Conservation (phyloP, 1,140 invertebrate genomes). For the Diuraphis noxia region DNA sequence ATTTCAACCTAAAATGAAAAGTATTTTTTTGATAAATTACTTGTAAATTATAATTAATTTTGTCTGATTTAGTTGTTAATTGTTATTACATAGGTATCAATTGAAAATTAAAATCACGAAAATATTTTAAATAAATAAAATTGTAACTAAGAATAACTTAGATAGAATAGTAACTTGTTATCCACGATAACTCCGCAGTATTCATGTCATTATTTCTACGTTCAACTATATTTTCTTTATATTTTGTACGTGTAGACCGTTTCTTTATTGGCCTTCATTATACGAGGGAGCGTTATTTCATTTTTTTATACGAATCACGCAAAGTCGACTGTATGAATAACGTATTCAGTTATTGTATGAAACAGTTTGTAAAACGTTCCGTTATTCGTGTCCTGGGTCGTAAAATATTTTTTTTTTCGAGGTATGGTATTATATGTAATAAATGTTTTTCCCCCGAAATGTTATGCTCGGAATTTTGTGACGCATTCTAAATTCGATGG, state of each 20-base stretch:
- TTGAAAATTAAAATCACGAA: background rate
- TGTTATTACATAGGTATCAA: background rate
- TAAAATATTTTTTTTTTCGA: background rate
- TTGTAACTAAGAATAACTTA: too few relatives aligned
- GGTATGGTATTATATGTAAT: background rate
- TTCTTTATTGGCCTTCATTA: conserved; percentile 3
- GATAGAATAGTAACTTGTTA: background rate
- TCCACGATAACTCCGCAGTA: background rate
- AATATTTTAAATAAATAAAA: background rate
- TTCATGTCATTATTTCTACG: background rate
- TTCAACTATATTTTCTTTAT: background rate
- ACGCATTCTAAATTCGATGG: background rate
- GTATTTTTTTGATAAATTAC: background rate
- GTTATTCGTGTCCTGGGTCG: background rate
- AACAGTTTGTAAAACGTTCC: background rate
- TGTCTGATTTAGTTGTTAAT: background rate
- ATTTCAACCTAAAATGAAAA: background rate
- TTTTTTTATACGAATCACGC: background rate
- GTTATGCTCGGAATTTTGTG: background rate
- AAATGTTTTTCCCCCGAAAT: background rate
- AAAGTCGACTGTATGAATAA: background rate
- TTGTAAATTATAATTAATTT: background rate
- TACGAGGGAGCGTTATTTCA: background rate
- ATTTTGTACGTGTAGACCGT: conserved; percentile 6
- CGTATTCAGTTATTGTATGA: conserved; percentile 7